Evolutionary conservation across 2,797 vertebrate species (phyloP).

Genomic region (Notoglanidium macrostoma): DNA sequence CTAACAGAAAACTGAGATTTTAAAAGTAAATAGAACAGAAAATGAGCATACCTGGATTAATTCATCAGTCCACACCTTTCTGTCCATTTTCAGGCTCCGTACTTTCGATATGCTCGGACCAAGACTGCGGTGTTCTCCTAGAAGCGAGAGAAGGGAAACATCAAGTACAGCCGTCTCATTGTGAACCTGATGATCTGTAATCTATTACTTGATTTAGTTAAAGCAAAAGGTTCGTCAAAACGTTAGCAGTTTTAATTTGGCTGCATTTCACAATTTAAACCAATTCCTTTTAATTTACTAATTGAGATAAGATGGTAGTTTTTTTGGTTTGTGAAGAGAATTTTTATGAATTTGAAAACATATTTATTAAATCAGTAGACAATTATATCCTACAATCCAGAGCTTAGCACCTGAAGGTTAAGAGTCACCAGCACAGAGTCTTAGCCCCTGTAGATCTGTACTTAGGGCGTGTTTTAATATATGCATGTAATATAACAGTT

Average conservation of each 20-base stretch:
- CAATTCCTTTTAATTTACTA: neutral
- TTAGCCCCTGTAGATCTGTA: neutral
- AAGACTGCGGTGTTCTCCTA: conserved; percentile 90
- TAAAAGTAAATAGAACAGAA: neutral
- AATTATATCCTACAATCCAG: neutral
- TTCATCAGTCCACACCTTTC: conserved; percentile 92
- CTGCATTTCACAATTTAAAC: neutral
- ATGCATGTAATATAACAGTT: neutral
- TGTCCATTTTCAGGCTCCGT: conserved; percentile 96
- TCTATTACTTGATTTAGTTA: neutral
- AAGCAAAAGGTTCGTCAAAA: neutral
- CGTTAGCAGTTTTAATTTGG: neutral
- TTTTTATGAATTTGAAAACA: neutral
- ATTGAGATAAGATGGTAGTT: neutral
- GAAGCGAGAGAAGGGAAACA: conserved; percentile 34
- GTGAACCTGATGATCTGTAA: neutral
- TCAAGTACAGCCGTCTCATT: neutral
- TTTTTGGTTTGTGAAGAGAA: neutral
- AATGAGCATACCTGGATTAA: conserved; percentile 82
- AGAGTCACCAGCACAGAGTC: too few species aligned
- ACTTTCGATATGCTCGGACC: conserved; percentile 90
- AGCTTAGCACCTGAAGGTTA: neutral
- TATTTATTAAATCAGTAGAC: neutral
- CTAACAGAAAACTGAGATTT: neutral
- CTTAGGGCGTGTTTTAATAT: neutral